Percentiles rank a stretch among this genome's conserved stretches.
Conservation (phyloP, 2,888 invertebrate genomes). For the Netelia inedita region DNA sequence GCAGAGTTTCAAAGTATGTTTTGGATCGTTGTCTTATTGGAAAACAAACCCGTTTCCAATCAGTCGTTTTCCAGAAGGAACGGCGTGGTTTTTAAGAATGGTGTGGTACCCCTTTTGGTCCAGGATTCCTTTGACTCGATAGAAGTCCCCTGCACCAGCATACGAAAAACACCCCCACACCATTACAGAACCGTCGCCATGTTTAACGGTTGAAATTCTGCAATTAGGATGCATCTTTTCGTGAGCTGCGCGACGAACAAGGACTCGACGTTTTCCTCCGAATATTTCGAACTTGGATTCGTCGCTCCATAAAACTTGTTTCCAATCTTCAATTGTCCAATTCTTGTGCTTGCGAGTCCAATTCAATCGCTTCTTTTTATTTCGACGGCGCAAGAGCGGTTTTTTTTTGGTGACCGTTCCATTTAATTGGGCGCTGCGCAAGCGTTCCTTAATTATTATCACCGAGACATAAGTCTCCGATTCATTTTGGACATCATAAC, state of each 20-base stretch:
- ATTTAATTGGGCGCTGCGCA: background rate
- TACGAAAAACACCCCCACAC: slow-evolving; percentile 59
- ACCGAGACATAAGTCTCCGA: background rate
- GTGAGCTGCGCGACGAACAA: slow-evolving; percentile 47
- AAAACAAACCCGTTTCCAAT: background rate
- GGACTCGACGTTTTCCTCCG: slow-evolving; percentile 39
- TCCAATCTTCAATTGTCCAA: slow-evolving; percentile 61
- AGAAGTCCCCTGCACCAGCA: slow-evolving; percentile 4
- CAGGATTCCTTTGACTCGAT: slow-evolving; percentile 7
- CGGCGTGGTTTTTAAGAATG: background rate
- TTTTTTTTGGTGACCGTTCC: background rate
- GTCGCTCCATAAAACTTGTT: slow-evolving; percentile 57
- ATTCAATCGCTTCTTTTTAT: background rate
- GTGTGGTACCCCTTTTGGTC: background rate
- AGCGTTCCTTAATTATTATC: background rate
- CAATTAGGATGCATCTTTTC: background rate
- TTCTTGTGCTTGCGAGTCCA: slow-evolving; percentile 14
- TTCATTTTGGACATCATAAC: background rate
- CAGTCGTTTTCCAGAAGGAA: background rate
- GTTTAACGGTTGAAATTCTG: slow-evolving; percentile 11
- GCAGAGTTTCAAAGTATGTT: slow-evolving; percentile 3
- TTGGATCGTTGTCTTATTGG: background rate
- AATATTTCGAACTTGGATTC: slow-evolving; percentile 53
- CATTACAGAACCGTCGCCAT: slow-evolving; percentile 54
- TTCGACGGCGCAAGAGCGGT: background rate